These are phyloP conservation scores for Flabesymbios commensalis DNA, from an alignment of 2,888 invertebrate species.

Conservation along the genomic window DNA sequence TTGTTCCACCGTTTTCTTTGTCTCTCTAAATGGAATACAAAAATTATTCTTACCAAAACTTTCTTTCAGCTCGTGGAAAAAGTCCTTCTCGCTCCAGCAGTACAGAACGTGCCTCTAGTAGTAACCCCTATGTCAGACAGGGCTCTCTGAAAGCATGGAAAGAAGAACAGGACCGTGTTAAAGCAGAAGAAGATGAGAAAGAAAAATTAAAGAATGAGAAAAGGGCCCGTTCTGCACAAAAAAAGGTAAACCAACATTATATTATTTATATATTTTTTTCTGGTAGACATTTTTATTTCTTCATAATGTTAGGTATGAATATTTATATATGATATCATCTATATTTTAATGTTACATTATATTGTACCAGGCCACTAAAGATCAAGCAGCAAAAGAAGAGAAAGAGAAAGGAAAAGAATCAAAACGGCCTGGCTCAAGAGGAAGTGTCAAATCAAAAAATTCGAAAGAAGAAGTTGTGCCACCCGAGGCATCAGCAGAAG, in stretches of 20 bases:
- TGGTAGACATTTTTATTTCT: neutral
- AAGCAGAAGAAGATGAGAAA: conserved; percentile 54
- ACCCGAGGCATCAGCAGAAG: conserved; percentile 27
- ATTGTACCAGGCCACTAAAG: conserved; percentile 1
- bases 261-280: neutral
- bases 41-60: too few relatives aligned
- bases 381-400: neutral
- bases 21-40: too few relatives aligned
- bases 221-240: conserved; percentile 43
- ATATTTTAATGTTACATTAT: neutral
- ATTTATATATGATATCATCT: neutral
- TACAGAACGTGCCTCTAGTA: conserved; percentile 37
- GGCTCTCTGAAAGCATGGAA: conserved; percentile 57
- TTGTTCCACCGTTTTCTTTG: too few relatives aligned
- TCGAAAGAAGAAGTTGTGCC: conserved; percentile 36
- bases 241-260: conserved; percentile 40
- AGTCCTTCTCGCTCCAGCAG: conserved; percentile 49
- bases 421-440: conserved; percentile 44
- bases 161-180: conserved; percentile 49
- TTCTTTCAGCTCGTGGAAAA: conserved; percentile 24
- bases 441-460: conserved; percentile 46
- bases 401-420: conserved; percentile 44
- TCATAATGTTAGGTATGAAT: neutral
- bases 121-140: conserved; percentile 47
- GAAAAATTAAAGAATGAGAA: conserved; percentile 48